A percentile compares a stretch with the other conserved stretches of the same genome.
Evolutionary conservation across 2,888 invertebrate species (phyloP).

Genomic region (Plebejus argus): DNA sequence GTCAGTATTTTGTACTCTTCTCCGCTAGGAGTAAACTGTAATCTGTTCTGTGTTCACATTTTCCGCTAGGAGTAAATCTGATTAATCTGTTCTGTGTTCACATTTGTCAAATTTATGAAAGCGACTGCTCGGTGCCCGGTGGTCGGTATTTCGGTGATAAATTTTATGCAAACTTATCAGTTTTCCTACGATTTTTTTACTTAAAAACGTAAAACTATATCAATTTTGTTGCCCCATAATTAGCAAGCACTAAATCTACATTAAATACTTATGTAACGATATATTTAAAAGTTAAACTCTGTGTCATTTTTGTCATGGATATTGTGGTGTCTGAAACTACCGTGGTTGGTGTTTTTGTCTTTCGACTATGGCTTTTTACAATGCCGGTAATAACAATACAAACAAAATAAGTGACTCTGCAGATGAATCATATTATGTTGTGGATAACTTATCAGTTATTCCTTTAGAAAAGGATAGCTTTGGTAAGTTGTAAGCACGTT

Average conservation of each 20-base stretch:
- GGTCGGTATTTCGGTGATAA: too few relatives aligned
- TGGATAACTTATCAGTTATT: constrained; percentile 89
- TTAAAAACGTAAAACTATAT: background rate
- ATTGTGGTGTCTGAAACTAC: constrained; percentile 61
- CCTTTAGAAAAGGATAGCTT: constrained; percentile 94
- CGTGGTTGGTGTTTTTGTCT: constrained; percentile 50
- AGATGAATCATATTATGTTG: constrained; percentile 60
- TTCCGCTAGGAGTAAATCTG: too few relatives aligned
- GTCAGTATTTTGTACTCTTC: too few relatives aligned
- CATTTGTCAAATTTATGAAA: too few relatives aligned
- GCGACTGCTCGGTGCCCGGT: too few relatives aligned
- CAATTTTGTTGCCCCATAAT: too few relatives aligned
- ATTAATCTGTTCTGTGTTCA: too few relatives aligned
- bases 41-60: too few relatives aligned
- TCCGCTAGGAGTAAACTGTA: too few relatives aligned
- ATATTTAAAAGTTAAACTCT: background rate
- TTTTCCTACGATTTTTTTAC: background rate
- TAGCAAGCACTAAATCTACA: background rate
- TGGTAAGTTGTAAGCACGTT: constrained; percentile 83
- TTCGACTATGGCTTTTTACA: constrained; percentile 68
- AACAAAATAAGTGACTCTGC: constrained; percentile 49
- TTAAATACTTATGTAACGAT: background rate
- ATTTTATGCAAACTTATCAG: too few relatives aligned
- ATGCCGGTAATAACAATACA: constrained; percentile 56
- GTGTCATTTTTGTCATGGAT: constrained; percentile 57